A percentile compares a stretch with the other conserved stretches of the same genome.
Conservation (phyloP, 2,113 vertebrate species). For the Camarhynchus parvulus region DNA sequence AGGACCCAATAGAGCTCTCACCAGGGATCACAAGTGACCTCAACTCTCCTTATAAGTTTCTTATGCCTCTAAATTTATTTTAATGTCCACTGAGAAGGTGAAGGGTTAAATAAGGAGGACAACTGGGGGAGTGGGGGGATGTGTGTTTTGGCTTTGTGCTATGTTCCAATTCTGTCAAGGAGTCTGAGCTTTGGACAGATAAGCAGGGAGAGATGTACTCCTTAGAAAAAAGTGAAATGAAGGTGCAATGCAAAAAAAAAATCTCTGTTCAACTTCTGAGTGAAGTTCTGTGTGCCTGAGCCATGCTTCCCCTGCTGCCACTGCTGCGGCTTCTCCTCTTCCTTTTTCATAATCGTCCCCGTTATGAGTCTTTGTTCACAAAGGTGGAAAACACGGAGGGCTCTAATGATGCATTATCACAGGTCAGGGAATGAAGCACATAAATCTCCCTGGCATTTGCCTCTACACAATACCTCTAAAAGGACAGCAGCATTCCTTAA, state of each 20-base stretch:
- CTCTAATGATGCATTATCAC: constrained; percentile 53
- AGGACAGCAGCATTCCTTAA: background rate
- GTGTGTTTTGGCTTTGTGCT: background rate
- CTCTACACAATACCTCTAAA: constrained; percentile 2
- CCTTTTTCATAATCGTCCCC: background rate
- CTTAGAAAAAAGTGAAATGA: background rate
- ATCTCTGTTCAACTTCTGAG: background rate
- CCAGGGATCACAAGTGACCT: constrained; percentile 1
- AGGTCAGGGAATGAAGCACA: constrained; percentile 58
- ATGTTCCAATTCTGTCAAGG: constrained; percentile 4
- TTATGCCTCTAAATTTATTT: background rate
- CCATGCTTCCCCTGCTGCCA: background rate
- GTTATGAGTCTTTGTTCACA: constrained; percentile 41
- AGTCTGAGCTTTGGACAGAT: background rate
- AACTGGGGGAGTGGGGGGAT: background rate
- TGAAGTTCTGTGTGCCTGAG: background rate
- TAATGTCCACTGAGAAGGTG: background rate
- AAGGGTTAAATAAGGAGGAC: constrained; percentile 27
- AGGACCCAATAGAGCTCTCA: constrained; percentile 5
- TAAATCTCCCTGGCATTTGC: constrained; percentile 30
- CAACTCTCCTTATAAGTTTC: constrained; percentile 6
- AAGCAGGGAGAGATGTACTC: background rate
- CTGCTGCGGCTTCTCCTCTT: background rate
- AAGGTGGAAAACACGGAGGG: constrained; percentile 50
- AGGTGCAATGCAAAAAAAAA: background rate